Conservation (phyloP, 2,797 vertebrate genomes). For the Hoplostethus atlanticus region DNA sequence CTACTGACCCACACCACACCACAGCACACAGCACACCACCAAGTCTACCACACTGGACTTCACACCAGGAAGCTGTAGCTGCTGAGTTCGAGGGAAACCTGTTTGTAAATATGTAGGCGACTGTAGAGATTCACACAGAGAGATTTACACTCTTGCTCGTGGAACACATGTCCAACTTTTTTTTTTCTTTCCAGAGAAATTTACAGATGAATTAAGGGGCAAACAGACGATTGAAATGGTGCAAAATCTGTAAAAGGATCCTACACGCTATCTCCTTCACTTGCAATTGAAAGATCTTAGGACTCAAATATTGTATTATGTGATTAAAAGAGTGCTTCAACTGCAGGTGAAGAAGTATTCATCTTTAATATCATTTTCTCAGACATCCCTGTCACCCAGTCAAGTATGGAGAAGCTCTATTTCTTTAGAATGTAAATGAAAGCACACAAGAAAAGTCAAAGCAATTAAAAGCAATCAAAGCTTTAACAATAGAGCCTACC, state of each 20-base stretch:
- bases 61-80: too few relatives aligned
- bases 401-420: background rate
- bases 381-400: background rate
- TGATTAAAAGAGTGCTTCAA: background rate
- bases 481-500: slow-evolving; percentile 24
- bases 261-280: background rate
- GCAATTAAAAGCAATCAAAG: slow-evolving; percentile 24
- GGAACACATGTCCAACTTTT: background rate
- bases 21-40: background rate
- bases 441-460: background rate
- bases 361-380: background rate
- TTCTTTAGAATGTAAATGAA: background rate
- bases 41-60: background rate
- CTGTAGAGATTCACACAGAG: too few relatives aligned
- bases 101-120: too few relatives aligned
- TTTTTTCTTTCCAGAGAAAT: slow-evolving; percentile 12
- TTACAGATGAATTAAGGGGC: background rate
- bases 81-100: too few relatives aligned
- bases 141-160: too few relatives aligned
- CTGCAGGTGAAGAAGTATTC: background rate
- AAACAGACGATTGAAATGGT: background rate
- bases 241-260: background rate
- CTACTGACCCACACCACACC: too few relatives aligned
- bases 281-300: background rate
- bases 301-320: background rate